These are phyloP conservation scores for Tethea ocularis DNA, from an alignment of 2,888 invertebrate species.

Conservation along the genomic window DNA sequence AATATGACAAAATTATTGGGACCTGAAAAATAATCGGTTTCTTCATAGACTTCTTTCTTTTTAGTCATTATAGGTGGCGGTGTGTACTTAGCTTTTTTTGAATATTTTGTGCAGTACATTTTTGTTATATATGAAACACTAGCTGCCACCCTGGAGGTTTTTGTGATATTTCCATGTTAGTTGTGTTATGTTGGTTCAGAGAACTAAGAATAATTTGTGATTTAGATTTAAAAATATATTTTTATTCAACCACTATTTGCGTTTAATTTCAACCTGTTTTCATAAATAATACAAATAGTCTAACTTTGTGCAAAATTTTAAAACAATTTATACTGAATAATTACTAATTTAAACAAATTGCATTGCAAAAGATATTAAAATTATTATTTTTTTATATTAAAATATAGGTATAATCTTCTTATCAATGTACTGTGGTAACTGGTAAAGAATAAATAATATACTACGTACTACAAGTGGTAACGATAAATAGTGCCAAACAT, in stretches of 20 bases:
- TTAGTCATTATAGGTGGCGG: conserved; percentile 1
- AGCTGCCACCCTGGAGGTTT: conserved; percentile 13
- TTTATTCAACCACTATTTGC: conserved; percentile 41
- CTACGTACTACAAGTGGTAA: too few species aligned
- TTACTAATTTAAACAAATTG: too few species aligned
- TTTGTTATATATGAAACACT: neutral
- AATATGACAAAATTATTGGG: neutral
- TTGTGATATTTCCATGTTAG: conserved; percentile 28
- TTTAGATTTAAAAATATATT: conserved; percentile 59
- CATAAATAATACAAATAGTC: too few species aligned
- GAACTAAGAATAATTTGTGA: conserved; percentile 58
- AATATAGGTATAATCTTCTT: too few species aligned
- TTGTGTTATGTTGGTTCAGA: conserved; percentile 50
- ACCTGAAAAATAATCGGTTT: neutral
- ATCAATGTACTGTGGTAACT: too few species aligned
- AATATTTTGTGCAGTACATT: neutral
- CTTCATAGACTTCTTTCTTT: neutral
- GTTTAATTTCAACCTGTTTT: conserved; percentile 31
- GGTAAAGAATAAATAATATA: too few species aligned
- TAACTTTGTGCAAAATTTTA: too few species aligned
- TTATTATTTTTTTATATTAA: too few species aligned
- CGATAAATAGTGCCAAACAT: too few species aligned
- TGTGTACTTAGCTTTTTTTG: neutral
- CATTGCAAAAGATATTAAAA: too few species aligned
- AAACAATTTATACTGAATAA: too few species aligned